Evolutionary conservation across 2,113 vertebrate genomes (phyloP).

Genomic region (Coracopsis vasa): DNA sequence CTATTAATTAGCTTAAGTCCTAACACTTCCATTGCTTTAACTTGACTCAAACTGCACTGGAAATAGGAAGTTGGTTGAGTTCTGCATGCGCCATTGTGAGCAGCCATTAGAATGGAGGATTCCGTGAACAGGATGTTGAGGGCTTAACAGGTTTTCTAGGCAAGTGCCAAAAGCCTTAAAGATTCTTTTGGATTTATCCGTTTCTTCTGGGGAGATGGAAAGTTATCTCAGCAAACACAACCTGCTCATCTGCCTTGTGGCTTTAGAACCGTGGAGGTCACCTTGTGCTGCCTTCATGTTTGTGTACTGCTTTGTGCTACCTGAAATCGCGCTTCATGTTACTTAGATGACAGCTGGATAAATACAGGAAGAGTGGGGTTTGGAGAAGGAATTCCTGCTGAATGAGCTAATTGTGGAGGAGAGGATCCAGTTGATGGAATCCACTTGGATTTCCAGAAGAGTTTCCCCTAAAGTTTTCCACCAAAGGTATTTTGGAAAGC

Average conservation of each 20-base stretch:
- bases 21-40: neutral
- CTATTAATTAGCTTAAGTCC: neutral
- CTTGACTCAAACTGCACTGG: neutral
- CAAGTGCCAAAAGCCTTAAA: neutral
- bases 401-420: neutral
- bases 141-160: neutral
- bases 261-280: neutral
- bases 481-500: neutral
- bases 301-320: neutral
- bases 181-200: neutral
- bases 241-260: neutral
- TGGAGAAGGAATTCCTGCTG: neutral
- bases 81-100: neutral
- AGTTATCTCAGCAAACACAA: neutral
- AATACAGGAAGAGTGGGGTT: neutral
- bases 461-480: neutral
- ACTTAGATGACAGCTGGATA: neutral
- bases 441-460: neutral
- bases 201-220: neutral
- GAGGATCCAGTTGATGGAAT: neutral
- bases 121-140: too few relatives aligned
- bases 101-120: neutral
- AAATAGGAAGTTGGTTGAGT: neutral
- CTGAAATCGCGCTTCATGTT: neutral
- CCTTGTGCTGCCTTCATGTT: accelerated